Base-by-base conservation (phyloP, 2,888 invertebrate species). In the Patella caerulea region DNA sequence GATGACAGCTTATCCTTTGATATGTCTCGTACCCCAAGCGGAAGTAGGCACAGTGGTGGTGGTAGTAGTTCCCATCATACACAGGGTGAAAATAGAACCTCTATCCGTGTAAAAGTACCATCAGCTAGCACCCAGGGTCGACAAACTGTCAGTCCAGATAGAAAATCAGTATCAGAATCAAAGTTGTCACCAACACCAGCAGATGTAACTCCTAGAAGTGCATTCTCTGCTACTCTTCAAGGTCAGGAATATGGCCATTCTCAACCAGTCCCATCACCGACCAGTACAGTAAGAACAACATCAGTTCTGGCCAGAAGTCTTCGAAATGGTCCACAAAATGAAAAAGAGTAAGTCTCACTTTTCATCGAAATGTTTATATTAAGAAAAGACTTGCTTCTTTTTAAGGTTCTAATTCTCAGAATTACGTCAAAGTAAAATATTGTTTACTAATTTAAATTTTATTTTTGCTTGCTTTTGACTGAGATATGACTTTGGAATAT, bases 91-190 rank as follows among this genome's bases (percentile, higher is more conserved):
- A 89, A 88, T 75, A 85, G 84, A 74, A 86, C 88, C 11, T 88
- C 88, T 0, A 89, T 89, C 65, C 88, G 81, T 83, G 87, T 89
- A 14, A 89, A 88, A 79, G 77, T 89, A 29, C 89, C 89, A 14
- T 85, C 86, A 55, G 86, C 86, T 14, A 83, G 81, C 59, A 73
- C 77, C 59, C 77, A 76, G 12, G 85, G 85, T 77, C 71, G 74
- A 19, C 69, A 81, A 79, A 52, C 80, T 79, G 71, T 81, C 81
- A 54, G 81, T 79, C 4, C 77, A 74, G 56, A 81, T 78, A 45
- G 81, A 74, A 45, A 78, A 76, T 74, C 80, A 82, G 75, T 77
- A 71, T 56, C 75, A 74, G 19, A 53, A 14, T 17, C 45, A 52
- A 73, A 69, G 19, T 45, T 71, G 45, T 73, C 77, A 52, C 73